Conservation (phyloP, 1,140 invertebrate species). For the Leptinotarsa undecemlineata region DNA sequence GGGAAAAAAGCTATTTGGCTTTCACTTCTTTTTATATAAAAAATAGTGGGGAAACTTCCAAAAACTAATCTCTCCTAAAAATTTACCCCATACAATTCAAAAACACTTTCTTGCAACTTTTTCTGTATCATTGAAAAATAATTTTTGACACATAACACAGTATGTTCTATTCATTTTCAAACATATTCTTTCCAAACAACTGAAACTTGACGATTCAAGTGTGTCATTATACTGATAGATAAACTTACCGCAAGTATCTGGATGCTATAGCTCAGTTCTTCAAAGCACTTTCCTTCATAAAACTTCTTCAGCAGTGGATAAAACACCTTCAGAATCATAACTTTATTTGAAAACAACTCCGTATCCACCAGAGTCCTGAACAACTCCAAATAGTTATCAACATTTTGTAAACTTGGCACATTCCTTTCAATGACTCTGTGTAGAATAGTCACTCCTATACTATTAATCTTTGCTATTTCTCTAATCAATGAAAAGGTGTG, state of each 20-base stretch:
- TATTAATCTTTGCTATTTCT: constrained; percentile 43
- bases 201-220: too few species aligned
- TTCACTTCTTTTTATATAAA: too few species aligned
- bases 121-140: too few species aligned
- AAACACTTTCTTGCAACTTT: too few species aligned
- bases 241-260: constrained; percentile 37
- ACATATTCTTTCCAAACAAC: too few species aligned
- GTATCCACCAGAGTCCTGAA: constrained; percentile 36
- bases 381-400: constrained; percentile 40
- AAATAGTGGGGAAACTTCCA: too few species aligned
- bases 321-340: constrained; percentile 35
- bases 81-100: too few species aligned
- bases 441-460: constrained; percentile 39
- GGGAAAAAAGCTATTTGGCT: too few species aligned
- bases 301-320: constrained; percentile 28
- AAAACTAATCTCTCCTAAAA: too few species aligned
- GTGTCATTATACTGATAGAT: too few species aligned
- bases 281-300: constrained; percentile 26
- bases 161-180: too few species aligned
- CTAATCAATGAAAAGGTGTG: constrained; percentile 34
- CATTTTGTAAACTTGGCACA: constrained; percentile 34
- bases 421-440: constrained; percentile 33
- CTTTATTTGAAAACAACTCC: constrained; percentile 34
- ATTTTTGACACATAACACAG: too few species aligned
- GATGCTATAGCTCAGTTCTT: constrained; percentile 33